Conservation (phyloP, 2,113 vertebrate species). For the Hydrochoerus hydrochaeris region DNA sequence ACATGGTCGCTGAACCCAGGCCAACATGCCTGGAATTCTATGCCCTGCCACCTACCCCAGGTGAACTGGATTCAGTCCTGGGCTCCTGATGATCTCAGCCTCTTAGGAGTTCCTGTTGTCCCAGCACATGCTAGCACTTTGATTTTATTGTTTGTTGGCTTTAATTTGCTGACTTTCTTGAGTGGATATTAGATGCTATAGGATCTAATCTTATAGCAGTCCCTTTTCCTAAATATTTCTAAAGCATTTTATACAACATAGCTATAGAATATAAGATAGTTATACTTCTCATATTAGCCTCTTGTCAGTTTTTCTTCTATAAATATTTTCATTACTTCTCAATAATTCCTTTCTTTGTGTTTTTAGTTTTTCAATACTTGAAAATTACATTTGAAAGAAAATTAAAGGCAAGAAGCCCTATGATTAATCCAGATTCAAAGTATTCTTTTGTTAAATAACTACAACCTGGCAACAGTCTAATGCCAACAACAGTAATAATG, state of each 20-base stretch:
- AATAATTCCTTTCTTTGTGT: not conserved
- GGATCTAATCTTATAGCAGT: not conserved
- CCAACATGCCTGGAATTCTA: not conserved
- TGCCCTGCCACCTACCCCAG: too few relatives aligned
- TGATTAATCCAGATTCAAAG: not conserved
- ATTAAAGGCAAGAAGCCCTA: not conserved
- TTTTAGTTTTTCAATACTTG: not conserved
- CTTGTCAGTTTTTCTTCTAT: not conserved
- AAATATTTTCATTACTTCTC: not conserved
- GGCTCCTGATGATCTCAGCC: not conserved
- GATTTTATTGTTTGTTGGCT: not conserved
- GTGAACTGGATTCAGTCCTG: accelerated
- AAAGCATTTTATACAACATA: not conserved
- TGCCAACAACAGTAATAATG: accelerated
- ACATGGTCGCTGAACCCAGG: accelerated
- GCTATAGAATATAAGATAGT: accelerated
- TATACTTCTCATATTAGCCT: not conserved
- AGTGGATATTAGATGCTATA: not conserved
- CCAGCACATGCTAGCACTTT: not conserved
- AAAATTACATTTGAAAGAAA: not conserved
- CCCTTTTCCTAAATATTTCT: not conserved
- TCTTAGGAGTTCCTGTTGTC: not conserved
- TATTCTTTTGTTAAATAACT: not conserved
- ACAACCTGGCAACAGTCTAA: not conserved
- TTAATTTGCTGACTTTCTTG: not conserved